Percentiles rank a stretch among this genome's conserved stretches.
These are phyloP conservation scores for Ciconia maguari DNA, from an alignment of 2,113 vertebrate genomes.

Conservation along the genomic window DNA sequence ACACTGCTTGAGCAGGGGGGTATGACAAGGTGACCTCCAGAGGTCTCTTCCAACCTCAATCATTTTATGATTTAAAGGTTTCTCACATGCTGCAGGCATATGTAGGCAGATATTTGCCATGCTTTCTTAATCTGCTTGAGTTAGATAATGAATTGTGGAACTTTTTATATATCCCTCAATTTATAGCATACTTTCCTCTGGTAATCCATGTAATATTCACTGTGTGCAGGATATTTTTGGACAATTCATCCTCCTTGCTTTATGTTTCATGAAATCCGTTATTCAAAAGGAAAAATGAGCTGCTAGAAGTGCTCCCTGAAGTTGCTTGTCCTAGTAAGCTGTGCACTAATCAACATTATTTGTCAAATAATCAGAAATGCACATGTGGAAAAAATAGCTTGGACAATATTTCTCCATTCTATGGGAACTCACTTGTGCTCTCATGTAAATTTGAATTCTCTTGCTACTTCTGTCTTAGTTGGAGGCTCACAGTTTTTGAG, in stretches of 20 bases:
- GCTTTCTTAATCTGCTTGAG: neutral
- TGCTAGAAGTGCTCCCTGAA: neutral
- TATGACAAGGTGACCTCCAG: neutral
- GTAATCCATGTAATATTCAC: neutral
- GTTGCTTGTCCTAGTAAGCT: neutral
- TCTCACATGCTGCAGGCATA: neutral
- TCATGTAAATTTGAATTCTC: neutral
- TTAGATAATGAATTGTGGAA: neutral
- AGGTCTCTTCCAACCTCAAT: neutral
- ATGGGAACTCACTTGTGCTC: neutral
- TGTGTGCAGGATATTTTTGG: neutral
- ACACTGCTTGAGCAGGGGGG: neutral
- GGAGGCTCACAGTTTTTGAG: neutral
- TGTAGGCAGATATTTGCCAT: neutral
- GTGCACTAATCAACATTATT: neutral
- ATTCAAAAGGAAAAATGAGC: neutral
- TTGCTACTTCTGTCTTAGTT: neutral
- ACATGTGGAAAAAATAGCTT: neutral
- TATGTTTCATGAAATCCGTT: neutral
- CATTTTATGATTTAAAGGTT: neutral
- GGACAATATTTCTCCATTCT: neutral
- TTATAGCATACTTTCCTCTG: neutral
- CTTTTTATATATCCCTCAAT: neutral
- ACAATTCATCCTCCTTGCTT: neutral
- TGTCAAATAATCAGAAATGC: neutral